These are phyloP conservation scores for Pollenia labialis DNA, from an alignment of 2,888 invertebrate species.

Conservation along the genomic window DNA sequence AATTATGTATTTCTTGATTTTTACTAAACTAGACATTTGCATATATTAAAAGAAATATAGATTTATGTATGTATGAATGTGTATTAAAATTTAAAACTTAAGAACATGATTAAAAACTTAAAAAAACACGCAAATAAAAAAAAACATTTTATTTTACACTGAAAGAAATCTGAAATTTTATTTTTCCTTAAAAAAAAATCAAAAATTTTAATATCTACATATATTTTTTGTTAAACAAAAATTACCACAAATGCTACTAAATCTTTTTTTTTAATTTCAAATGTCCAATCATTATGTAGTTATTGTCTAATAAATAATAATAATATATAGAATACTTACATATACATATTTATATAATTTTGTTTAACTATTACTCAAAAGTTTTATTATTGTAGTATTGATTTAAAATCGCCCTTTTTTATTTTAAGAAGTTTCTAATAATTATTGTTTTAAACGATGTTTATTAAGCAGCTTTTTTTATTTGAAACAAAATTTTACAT, in stretches of 20 bases:
- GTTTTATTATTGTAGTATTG: slow-evolving; percentile 28
- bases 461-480: not conserved
- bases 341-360: not conserved
- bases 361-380: slow-evolving; percentile 7
- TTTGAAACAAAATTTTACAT: too few relatives aligned
- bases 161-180: not conserved
- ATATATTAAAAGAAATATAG: slow-evolving; percentile 7
- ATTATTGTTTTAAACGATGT: slow-evolving; percentile 9
- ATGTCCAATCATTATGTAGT: slow-evolving; percentile 17
- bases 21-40: slow-evolving; percentile 23
- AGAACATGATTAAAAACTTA: not conserved
- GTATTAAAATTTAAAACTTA: not conserved
- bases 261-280: not conserved
- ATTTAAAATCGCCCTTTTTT: slow-evolving; percentile 25
- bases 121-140: not conserved
- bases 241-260: not conserved
- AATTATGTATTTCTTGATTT: slow-evolving; percentile 15
- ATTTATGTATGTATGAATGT: slow-evolving; percentile 1
- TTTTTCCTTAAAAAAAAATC: not conserved
- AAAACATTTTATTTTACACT: too few relatives aligned
- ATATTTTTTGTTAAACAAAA: not conserved
- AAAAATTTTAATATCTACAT: not conserved
- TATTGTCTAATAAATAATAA: slow-evolving; percentile 7
- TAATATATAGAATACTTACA: not conserved
- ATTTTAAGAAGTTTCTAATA: not conserved